phyloP scores from a whole-genome alignment of 2,888 invertebrate species.

The Odontomyia ornata region DNA sequence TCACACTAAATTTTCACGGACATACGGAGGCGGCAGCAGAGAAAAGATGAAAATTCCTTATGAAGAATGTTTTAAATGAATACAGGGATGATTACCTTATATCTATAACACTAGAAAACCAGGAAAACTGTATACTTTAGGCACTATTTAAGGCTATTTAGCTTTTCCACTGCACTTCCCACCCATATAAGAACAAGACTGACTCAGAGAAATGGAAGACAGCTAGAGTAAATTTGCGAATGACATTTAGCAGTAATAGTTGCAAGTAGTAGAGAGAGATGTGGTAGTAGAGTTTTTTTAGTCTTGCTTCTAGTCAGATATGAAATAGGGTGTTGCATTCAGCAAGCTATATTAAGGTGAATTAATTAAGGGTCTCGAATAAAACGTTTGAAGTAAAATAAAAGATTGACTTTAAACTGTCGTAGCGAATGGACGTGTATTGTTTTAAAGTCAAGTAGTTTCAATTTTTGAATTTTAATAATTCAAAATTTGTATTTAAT shows the following conservation, averaged over 20 bases:
- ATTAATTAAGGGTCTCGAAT: too few species aligned
- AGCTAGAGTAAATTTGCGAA: not conserved
- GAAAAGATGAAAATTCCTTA: not conserved
- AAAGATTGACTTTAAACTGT: too few species aligned
- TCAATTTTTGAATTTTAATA: too few species aligned
- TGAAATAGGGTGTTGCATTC: too few species aligned
- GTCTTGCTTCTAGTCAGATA: too few species aligned
- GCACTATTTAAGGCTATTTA: slow-evolving; percentile 7
- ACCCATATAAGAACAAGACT: slow-evolving; percentile 40
- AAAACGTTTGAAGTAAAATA: too few species aligned
- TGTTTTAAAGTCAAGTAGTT: too few species aligned
- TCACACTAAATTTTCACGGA: not conserved
- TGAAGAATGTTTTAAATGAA: not conserved
- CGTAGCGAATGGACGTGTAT: too few species aligned
- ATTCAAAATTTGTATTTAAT: too few species aligned
- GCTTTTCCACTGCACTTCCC: slow-evolving; percentile 13
- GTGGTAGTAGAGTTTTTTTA: not conserved
- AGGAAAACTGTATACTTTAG: not conserved
- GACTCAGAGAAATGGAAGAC: not conserved
- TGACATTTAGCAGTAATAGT: slow-evolving; percentile 22
- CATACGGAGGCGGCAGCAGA: not conserved
- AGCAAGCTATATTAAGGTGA: too few species aligned
- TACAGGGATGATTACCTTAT: slow-evolving; percentile 30
- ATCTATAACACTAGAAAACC: slow-evolving; percentile 17
- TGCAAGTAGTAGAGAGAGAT: too few species aligned